Evolutionary conservation across 2,888 invertebrate species (phyloP).

Genomic region (Chaitophorus viminalis): DNA sequence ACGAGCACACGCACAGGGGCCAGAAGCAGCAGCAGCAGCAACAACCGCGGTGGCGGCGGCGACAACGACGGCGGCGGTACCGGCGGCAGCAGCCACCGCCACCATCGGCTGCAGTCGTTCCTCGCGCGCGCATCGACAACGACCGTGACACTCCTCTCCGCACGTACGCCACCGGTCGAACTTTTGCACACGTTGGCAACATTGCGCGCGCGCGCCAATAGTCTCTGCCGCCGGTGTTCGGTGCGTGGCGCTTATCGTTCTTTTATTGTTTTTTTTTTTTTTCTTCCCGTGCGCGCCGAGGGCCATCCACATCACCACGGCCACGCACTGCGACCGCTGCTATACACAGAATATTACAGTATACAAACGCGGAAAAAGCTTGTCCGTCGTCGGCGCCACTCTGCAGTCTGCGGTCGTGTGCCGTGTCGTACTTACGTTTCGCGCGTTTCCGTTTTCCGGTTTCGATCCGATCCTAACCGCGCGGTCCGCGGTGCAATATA

Average conservation of each 20-base stretch:
- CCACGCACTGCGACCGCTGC: no score
- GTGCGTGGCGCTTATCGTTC: neutral
- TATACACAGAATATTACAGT: no score
- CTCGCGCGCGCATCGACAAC: slow-evolving; percentile 22
- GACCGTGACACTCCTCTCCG: neutral
- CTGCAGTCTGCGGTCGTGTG: no score
- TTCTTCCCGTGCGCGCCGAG: slow-evolving; percentile 3
- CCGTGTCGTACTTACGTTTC: no score
- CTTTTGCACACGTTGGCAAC: slow-evolving; percentile 58
- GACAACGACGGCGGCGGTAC: neutral
- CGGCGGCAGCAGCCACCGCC: neutral
- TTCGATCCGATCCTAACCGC: no score
- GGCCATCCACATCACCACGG: slow-evolving; percentile 20
- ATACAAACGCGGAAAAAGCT: no score
- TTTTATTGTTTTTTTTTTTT: neutral
- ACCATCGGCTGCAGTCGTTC: slow-evolving; percentile 2
- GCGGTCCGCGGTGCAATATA: no score
- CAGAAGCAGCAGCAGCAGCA: neutral
- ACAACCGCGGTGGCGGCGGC: no score
- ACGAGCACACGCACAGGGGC: neutral
- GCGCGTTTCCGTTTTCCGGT: no score
- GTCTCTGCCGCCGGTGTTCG: neutral
- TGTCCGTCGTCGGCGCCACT: no score
- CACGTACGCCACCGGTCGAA: slow-evolving; percentile 1
- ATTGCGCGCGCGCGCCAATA: neutral